Percentiles rank a stretch among this genome's conserved stretches.
Conservation (phyloP, 2,113 vertebrate genomes). For the Trogon melanurus region DNA sequence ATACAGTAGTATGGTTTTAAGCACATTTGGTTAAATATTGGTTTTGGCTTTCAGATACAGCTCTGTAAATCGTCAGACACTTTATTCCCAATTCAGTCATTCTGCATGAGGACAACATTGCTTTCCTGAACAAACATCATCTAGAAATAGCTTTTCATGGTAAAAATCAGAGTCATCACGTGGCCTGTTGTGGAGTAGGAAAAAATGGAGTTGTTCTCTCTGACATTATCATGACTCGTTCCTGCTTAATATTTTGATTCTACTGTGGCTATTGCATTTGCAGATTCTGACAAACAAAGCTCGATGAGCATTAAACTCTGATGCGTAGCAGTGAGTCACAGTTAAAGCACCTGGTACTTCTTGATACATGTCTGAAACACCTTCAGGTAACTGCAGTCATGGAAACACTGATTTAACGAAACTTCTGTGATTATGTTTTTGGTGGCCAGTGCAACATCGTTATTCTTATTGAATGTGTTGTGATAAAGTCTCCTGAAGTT, state of each 20-base stretch:
- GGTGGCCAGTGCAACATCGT: not conserved
- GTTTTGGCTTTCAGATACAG: not conserved
- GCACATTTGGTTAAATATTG: not conserved
- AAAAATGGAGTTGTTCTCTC: not conserved
- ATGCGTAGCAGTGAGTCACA: not conserved
- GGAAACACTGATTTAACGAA: not conserved
- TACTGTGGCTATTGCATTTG: not conserved
- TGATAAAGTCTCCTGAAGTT: not conserved
- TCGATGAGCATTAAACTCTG: constrained; percentile 3
- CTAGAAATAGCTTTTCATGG: not conserved
- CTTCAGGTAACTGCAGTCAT: not conserved
- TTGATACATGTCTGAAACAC: not conserved
- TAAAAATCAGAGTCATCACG: not conserved
- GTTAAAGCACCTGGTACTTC: not conserved
- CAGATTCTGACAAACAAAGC: constrained; percentile 29
- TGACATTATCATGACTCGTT: constrained; percentile 29
- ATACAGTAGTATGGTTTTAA: not conserved
- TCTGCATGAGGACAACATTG: not conserved
- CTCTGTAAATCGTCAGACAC: not conserved
- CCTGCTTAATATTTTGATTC: constrained; percentile 9
- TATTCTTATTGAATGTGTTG: not conserved
- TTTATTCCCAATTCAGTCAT: not conserved
- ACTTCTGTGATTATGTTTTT: not conserved
- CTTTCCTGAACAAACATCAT: not conserved
- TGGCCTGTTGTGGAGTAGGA: not conserved